Evolutionary conservation across 2,888 invertebrate genomes (phyloP), one percentile per base, ranked within the genome.

Genomic region (Machimus atricapillus): DNA sequence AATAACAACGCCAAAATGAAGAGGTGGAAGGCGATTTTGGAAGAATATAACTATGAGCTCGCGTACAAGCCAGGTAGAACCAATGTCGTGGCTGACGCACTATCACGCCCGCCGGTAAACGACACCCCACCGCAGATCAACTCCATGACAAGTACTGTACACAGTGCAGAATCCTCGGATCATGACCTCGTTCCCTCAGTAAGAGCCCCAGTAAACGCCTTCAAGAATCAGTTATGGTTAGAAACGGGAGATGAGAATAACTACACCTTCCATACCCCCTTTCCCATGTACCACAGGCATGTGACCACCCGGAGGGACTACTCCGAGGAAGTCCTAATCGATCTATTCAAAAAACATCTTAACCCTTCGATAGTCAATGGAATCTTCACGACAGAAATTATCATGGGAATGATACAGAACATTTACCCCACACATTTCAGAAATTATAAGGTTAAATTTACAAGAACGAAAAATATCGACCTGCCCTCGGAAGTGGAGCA

Each of bases 21-120:
- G 34, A 58, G 87, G 27, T 86, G 86, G 83, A 83, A 83, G 58
- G 74, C 40, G 19, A 27, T 31, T 31, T 31, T 31, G 3, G 31
- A 83, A 83, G 58, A 81, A 43, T 81, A 81, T 43, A 74, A 76
- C 40, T 34, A 66, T 27, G 43, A 87, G 74, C 81, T 93, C 1
- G 88, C 90, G 19, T 93, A 93, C 23, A 78, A 78, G n/a, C 46
- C 40, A n/a, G 93, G 93, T 1, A 90, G 89, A 52, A 87, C 87
- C 6, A 91, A 92, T 88, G 89, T 89, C 16, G 87, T 91, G 2
- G 86, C 87, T 27, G 86, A 31, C 3, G 31, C 31, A 83, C 52
- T 87, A 34, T 87, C 87, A 46, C 46, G 87, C 31, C 83, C 81
- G 37, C 46, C 73, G 14, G 9, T 23, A 73, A 82, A 86, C 9